Evolutionary conservation across 2,888 invertebrate genomes (phyloP).

Genomic region (Sminthurinus aureus): DNA sequence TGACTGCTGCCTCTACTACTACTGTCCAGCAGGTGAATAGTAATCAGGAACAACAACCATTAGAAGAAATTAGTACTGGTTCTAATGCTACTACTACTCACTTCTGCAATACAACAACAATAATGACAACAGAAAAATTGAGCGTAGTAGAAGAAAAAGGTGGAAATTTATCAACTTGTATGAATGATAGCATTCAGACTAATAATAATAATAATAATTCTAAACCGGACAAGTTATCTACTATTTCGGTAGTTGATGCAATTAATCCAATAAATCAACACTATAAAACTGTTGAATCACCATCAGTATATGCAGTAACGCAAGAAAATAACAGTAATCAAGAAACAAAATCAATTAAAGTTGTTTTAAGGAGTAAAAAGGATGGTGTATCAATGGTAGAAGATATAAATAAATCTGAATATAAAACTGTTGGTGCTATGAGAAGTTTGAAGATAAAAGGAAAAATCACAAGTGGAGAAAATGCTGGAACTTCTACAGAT

Average conservation of each 20-base stretch:
- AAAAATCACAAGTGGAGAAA: constrained; percentile 48
- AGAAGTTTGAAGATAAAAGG: constrained; percentile 53
- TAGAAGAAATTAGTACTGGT: background rate
- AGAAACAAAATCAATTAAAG: constrained; percentile 47
- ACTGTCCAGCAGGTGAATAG: too few species aligned
- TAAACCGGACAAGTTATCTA: too few species aligned
- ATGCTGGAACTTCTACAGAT: constrained; percentile 51
- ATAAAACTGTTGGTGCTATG: constrained; percentile 24
- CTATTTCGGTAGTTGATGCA: too few species aligned
- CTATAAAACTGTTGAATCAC: too few species aligned
- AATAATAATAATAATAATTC: background rate
- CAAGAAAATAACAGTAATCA: background rate
- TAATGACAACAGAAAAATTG: background rate
- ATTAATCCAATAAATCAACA: too few species aligned
- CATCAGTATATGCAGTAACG: background rate
- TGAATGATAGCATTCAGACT: background rate
- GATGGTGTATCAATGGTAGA: constrained; percentile 45
- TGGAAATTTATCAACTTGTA: background rate
- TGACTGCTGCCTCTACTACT: background rate
- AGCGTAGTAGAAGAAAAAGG: background rate
- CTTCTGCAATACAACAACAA: too few species aligned
- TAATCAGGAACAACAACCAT: too few species aligned
- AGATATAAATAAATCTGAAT: constrained; percentile 37
- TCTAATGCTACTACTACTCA: too few species aligned
- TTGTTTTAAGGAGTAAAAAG: constrained; percentile 47